A percentile compares a stretch with the other conserved stretches of the same genome.
phyloP scores from a whole-genome alignment of 2,113 vertebrate species.

The Ursus arctos region DNA sequence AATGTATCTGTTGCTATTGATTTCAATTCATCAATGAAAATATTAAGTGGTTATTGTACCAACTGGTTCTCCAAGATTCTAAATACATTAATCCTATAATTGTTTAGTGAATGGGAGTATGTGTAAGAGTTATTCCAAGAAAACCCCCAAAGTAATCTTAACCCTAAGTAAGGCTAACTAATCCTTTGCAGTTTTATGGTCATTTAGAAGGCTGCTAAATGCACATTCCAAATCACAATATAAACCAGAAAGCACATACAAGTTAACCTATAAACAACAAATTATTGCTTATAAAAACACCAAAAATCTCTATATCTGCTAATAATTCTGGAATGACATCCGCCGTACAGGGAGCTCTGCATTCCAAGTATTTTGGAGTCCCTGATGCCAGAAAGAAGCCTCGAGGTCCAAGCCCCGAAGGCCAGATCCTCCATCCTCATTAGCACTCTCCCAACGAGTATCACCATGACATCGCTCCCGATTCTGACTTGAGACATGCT shows the following conservation, averaged over 20 bases:
- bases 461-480: neutral
- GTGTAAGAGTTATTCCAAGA: neutral
- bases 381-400: neutral
- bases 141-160: neutral
- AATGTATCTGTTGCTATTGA: neutral
- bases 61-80: neutral
- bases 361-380: neutral
- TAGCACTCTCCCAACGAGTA: neutral
- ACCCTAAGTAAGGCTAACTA: neutral
- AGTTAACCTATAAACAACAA: neutral
- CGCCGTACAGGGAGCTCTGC: neutral
- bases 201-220: neutral
- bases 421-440: neutral
- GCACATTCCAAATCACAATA: neutral
- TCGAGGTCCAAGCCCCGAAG: neutral
- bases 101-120: neutral
- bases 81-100: neutral
- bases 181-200: neutral
- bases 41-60: neutral
- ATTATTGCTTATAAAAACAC: neutral
- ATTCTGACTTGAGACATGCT: neutral
- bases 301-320: neutral
- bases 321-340: neutral
- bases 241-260: neutral
- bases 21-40: constrained; percentile 40